Percentiles rank a stretch among this genome's conserved stretches.
These are phyloP conservation scores for Eulemur albifrons DNA, from an alignment of 2,797 vertebrate genomes.

Conservation along the genomic window DNA sequence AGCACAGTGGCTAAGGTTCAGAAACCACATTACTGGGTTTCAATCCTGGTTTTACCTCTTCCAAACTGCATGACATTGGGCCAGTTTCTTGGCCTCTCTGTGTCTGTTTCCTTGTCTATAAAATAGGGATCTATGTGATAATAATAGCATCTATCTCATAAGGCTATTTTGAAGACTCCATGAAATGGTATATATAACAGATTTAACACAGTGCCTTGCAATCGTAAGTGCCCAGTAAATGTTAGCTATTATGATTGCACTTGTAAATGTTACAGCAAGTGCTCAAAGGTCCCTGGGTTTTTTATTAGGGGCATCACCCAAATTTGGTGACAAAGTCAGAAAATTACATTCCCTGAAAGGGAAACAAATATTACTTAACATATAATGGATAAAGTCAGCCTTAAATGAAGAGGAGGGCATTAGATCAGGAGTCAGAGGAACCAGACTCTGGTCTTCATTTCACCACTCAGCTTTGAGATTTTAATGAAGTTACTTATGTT, in stretches of 20 bases:
- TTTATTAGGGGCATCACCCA: background rate
- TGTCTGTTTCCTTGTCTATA: constrained; percentile 32
- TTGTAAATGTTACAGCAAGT: background rate
- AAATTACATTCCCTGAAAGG: background rate
- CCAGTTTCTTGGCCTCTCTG: background rate
- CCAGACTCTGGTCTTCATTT: background rate
- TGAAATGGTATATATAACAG: background rate
- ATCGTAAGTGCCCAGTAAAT: background rate
- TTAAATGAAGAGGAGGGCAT: constrained; percentile 1
- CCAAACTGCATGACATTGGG: background rate
- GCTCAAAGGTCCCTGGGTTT: background rate
- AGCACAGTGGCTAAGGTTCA: background rate
- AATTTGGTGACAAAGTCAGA: constrained; percentile 16
- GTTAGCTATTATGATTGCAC: background rate
- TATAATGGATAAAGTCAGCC: background rate
- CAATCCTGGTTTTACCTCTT: background rate
- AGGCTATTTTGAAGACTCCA: background rate
- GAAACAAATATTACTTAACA: constrained; percentile 9
- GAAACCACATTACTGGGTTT: background rate
- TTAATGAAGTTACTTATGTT: background rate
- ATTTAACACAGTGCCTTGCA: background rate
- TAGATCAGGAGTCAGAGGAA: background rate
- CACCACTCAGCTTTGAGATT: background rate
- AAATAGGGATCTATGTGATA: background rate
- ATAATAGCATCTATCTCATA: background rate